phyloP scores from a whole-genome alignment of 1,140 invertebrate species.

The Chironomus striatipennis region DNA sequence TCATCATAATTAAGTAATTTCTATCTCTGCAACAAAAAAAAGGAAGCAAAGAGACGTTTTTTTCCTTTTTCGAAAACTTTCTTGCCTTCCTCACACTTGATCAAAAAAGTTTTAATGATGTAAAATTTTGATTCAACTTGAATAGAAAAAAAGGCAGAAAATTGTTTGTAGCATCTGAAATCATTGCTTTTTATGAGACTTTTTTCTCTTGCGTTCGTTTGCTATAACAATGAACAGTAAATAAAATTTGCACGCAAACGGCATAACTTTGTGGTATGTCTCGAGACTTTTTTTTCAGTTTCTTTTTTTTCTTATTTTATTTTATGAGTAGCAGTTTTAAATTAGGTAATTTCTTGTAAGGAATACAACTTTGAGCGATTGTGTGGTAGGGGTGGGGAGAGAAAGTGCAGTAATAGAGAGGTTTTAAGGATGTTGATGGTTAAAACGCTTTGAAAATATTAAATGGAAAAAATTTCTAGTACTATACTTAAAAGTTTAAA shows the following conservation, averaged over 20 bases:
- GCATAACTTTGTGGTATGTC: constrained; percentile 6
- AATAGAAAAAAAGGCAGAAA: too few species aligned
- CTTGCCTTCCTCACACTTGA: neutral
- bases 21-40: neutral
- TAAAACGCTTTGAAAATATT: too few species aligned
- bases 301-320: neutral
- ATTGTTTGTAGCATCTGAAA: constrained; percentile 10
- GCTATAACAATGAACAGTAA: neutral
- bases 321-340: neutral
- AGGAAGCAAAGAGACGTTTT: too few species aligned
- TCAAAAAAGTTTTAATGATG: constrained; percentile 14
- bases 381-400: too few species aligned
- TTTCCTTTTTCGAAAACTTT: too few species aligned
- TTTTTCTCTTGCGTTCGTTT: neutral
- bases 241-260: constrained; percentile 12
- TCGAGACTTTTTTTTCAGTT: constrained; percentile 1
- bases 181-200: constrained; percentile 7
- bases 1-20: constrained; percentile 10
- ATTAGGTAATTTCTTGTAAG: neutral
- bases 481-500: too few species aligned
- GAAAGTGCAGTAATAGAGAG: too few species aligned
- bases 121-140: neutral
- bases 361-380: too few species aligned
- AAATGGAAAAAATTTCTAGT: too few species aligned
- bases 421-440: too few species aligned